Evolutionary conservation across 2,113 vertebrate species (phyloP).

Genomic region (Tiliqua scincoides): DNA sequence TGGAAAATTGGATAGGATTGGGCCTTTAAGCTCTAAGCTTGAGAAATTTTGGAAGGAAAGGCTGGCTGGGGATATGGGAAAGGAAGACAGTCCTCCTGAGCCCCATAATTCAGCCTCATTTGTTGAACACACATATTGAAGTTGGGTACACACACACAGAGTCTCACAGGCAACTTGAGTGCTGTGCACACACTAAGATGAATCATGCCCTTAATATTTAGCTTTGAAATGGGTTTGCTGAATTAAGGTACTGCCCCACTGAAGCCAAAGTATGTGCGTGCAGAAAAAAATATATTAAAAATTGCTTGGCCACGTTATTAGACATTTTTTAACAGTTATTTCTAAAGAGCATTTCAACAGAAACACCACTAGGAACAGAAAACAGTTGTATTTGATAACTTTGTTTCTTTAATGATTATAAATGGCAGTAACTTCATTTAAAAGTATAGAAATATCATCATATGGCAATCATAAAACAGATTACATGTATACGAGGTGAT

Average conservation of each 20-base stretch:
- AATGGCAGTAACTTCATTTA: constrained; percentile 17
- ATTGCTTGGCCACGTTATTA: too few species aligned
- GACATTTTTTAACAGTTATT: neutral
- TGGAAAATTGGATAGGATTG: too few species aligned
- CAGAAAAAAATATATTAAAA: neutral
- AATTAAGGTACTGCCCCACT: neutral
- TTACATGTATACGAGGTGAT: constrained; percentile 6
- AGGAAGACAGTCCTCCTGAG: neutral
- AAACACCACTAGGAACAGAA: neutral
- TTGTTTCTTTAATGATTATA: constrained; percentile 18
- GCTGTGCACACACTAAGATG: neutral
- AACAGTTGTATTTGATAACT: neutral
- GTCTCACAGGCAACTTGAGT: neutral
- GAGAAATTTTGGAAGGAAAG: neutral
- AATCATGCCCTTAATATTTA: neutral
- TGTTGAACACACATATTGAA: neutral
- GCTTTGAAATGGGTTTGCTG: neutral
- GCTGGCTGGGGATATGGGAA: too few species aligned
- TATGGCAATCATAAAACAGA: constrained; percentile 22
- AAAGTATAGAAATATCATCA: constrained; percentile 22
- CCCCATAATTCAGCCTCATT: neutral
- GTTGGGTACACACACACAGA: neutral
- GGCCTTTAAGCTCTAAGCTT: neutral
- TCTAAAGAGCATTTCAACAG: neutral
- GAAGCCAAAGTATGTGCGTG: too few species aligned